A percentile compares a stretch with the other conserved stretches of the same genome.
phyloP scores from a whole-genome alignment of 2,797 vertebrate species.

The Cyclopterus lumpus region DNA sequence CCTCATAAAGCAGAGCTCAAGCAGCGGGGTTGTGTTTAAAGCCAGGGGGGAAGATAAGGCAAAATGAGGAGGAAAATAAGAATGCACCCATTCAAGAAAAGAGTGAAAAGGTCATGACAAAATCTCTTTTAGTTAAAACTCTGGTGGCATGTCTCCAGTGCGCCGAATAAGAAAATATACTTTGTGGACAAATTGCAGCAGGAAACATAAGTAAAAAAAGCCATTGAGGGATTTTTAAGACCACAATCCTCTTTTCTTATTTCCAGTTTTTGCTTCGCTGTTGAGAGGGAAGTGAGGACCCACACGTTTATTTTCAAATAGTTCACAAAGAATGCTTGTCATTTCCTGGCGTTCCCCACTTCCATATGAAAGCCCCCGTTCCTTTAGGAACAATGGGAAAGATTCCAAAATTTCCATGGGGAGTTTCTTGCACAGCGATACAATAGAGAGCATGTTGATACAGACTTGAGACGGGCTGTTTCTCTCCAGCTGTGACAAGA shows the following conservation, averaged over 20 bases:
- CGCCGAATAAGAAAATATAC: conserved; percentile 60
- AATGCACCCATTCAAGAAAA: conserved; percentile 59
- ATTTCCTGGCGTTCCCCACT: conserved; percentile 83
- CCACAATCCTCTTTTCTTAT: conserved; percentile 66
- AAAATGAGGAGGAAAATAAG: conserved; percentile 67
- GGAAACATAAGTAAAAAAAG: conserved; percentile 59
- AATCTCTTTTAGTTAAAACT: conserved; percentile 59
- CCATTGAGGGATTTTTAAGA: conserved; percentile 55
- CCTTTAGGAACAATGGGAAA: conserved; percentile 82
- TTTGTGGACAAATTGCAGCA: conserved; percentile 54
- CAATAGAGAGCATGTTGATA: conserved; percentile 71
- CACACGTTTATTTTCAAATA: conserved; percentile 82
- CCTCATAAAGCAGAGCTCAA: conserved; percentile 75
- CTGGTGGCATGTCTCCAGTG: conserved; percentile 48
- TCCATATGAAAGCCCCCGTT: conserved; percentile 80
- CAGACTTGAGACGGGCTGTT: conserved; percentile 66
- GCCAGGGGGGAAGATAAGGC: conserved; percentile 61
- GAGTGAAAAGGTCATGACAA: conserved; percentile 59
- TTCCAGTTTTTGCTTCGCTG: conserved; percentile 67
- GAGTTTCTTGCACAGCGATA: conserved; percentile 67
- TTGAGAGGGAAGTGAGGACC: conserved; percentile 66
- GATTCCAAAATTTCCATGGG: conserved; percentile 80
- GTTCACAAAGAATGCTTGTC: conserved; percentile 83
- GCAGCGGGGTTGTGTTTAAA: conserved; percentile 63
- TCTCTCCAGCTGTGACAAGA: conserved; percentile 58